Conservation (phyloP, 2,797 vertebrate genomes). For the Hozukius guyotensis region DNA sequence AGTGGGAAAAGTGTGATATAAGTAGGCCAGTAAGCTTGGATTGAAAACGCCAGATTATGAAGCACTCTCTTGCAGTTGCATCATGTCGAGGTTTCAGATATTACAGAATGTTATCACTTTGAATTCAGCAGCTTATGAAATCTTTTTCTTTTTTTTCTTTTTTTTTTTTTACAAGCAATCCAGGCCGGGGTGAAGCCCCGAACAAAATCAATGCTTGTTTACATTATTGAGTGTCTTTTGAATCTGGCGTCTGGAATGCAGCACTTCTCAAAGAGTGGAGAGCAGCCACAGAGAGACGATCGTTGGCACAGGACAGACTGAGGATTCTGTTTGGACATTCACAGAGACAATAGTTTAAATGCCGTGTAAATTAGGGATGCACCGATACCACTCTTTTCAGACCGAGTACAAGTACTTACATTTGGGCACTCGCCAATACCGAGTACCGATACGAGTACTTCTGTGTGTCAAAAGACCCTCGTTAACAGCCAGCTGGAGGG, state of each 20-base stretch:
- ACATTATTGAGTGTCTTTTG: background rate
- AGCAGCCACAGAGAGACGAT: background rate
- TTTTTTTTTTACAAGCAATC: slow-evolving; percentile 6
- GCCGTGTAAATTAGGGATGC: no score
- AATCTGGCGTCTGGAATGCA: background rate
- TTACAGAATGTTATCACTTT: slow-evolving; percentile 29
- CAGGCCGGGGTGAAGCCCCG: background rate
- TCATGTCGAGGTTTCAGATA: slow-evolving; percentile 37
- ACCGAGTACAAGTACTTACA: no score
- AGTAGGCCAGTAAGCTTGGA: slow-evolving; percentile 34
- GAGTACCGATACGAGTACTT: no score
- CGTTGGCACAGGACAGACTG: slow-evolving; percentile 12
- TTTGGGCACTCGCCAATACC: no score
- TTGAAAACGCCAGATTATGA: slow-evolving; percentile 47
- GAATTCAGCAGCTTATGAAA: slow-evolving; percentile 31
- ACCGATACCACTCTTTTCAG: no score
- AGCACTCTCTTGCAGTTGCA: slow-evolving; percentile 15
- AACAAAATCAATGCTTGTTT: slow-evolving; percentile 21
- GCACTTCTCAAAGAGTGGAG: background rate
- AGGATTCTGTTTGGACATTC: slow-evolving; percentile 17
- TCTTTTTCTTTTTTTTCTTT: background rate
- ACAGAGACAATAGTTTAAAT: no score
- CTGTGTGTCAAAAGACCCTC: fast-evolving
- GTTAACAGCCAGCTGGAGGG: no score
- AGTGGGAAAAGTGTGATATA: slow-evolving; percentile 30